Percentiles rank a stretch among this genome's conserved stretches.
These are phyloP conservation scores for Philaethria dido DNA, from an alignment of 2,888 invertebrate species.

Conservation along the genomic window DNA sequence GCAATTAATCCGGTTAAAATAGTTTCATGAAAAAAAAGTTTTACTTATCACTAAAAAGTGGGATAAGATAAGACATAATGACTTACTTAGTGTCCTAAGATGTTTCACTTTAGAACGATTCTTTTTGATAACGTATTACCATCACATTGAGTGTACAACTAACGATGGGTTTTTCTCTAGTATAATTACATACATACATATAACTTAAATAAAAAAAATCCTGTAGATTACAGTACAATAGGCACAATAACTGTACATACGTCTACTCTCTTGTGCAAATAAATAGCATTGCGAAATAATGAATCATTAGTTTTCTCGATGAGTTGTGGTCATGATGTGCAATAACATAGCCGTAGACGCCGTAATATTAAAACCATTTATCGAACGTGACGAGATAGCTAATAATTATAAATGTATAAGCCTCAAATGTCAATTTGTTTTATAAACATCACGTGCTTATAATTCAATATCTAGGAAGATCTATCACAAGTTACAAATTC, in stretches of 20 bases:
- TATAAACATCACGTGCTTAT: too few species aligned
- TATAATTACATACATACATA: background rate
- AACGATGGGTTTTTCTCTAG: background rate
- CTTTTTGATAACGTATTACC: background rate
- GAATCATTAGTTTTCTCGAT: constrained; percentile 19
- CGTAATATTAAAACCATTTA: constrained; percentile 7
- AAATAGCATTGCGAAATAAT: constrained; percentile 19
- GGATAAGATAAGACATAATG: background rate
- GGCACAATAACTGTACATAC: constrained; percentile 5
- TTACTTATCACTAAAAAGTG: background rate
- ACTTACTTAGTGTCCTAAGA: background rate
- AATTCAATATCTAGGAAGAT: too few species aligned
- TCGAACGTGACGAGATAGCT: background rate
- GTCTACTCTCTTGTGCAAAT: constrained; percentile 7
- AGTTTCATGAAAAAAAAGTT: too few species aligned
- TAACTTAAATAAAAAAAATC: background rate
- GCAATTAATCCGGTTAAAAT: too few species aligned
- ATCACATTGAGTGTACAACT: background rate
- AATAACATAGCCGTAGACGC: constrained; percentile 3
- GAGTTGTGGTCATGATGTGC: constrained; percentile 12
- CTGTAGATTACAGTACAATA: constrained; percentile 8
- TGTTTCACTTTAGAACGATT: background rate
- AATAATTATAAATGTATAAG: constrained; percentile 6
- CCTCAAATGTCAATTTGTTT: background rate
- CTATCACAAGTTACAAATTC: too few species aligned